These are phyloP conservation scores for Mus minutoides DNA, from an alignment of 2,797 vertebrate genomes.

Conservation along the genomic window DNA sequence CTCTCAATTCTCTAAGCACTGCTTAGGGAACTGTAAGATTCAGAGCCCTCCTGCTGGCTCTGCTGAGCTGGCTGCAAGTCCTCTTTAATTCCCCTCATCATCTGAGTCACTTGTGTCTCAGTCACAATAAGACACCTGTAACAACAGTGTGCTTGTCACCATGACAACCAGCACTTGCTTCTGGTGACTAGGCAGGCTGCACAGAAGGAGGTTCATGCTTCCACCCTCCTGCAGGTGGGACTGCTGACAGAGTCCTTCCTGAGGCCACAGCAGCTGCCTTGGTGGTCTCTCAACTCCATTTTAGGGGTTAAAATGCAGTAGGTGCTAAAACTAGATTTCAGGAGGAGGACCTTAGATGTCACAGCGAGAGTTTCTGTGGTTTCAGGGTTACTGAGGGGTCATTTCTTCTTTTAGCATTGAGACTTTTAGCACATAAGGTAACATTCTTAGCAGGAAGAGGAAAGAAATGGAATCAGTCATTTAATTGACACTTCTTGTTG, in stretches of 20 bases:
- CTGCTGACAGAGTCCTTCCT: slow-evolving; percentile 37
- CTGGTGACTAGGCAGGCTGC: neutral
- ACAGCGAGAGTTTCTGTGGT: neutral
- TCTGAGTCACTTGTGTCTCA: slow-evolving; percentile 38
- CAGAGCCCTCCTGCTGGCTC: slow-evolving; percentile 49
- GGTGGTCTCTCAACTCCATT: neutral
- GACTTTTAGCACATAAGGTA: neutral
- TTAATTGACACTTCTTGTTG: neutral
- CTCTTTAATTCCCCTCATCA: slow-evolving; percentile 62
- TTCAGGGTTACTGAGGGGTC: neutral
- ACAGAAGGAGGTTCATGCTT: neutral
- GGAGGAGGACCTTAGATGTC: neutral
- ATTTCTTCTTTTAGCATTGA: neutral
- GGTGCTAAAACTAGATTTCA: neutral
- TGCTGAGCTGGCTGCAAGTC: neutral
- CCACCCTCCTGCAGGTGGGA: slow-evolving; percentile 50
- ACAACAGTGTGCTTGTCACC: slow-evolving; percentile 52
- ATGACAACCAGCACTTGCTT: slow-evolving; percentile 67
- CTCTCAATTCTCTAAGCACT: neutral
- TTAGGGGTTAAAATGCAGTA: neutral
- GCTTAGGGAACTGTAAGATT: neutral
- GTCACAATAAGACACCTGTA: slow-evolving; percentile 62
- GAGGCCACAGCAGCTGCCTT: neutral
- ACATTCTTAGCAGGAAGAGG: neutral
- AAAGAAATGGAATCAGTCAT: slow-evolving; percentile 26